Percentiles rank a stretch among this genome's conserved stretches.
phyloP scores from a whole-genome alignment of 2,113 vertebrate genomes.

The Melanotaenia duboulayi region DNA sequence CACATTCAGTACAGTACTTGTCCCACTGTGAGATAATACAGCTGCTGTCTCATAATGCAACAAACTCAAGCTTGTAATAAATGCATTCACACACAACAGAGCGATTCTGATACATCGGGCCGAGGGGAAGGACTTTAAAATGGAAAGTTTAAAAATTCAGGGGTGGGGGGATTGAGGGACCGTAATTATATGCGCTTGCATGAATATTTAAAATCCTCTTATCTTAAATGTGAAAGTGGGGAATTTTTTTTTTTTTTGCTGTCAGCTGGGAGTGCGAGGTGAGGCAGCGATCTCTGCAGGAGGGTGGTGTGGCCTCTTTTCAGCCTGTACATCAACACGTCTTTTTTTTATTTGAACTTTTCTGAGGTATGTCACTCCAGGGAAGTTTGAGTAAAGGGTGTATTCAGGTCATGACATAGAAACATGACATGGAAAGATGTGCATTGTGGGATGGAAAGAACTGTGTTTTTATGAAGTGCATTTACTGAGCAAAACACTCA shows the following conservation, averaged over 20 bases:
- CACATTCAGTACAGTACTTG: conserved; percentile 78
- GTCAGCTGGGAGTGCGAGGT: conserved; percentile 42
- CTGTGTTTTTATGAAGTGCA: conserved; percentile 32
- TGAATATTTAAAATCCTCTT: conserved; percentile 74
- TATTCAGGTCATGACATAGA: conserved; percentile 36
- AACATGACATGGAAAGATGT: not conserved
- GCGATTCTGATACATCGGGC: conserved; percentile 19
- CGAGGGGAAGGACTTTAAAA: conserved; percentile 57
- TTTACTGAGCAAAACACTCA: conserved; percentile 19
- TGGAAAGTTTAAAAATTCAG: conserved; percentile 48
- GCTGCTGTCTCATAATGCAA: conserved; percentile 48
- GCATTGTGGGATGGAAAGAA: conserved; percentile 28
- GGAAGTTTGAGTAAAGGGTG: conserved; percentile 35
- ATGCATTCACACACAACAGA: conserved; percentile 36
- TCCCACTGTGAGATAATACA: conserved; percentile 53
- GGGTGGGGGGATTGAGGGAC: conserved; percentile 29
- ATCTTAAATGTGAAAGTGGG: conserved; percentile 68
- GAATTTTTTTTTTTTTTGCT: conserved; percentile 46
- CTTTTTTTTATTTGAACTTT: conserved; percentile 43
- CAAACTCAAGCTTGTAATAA: conserved; percentile 47
- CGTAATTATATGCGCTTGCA: conserved; percentile 46
- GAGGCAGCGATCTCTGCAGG: conserved; percentile 56
- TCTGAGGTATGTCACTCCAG: conserved; percentile 42
- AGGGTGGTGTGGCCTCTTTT: conserved; percentile 55
- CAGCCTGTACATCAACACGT: conserved; percentile 47